phyloP scores from a whole-genome alignment of 2,113 vertebrate genomes.

The Elephas maximus region DNA sequence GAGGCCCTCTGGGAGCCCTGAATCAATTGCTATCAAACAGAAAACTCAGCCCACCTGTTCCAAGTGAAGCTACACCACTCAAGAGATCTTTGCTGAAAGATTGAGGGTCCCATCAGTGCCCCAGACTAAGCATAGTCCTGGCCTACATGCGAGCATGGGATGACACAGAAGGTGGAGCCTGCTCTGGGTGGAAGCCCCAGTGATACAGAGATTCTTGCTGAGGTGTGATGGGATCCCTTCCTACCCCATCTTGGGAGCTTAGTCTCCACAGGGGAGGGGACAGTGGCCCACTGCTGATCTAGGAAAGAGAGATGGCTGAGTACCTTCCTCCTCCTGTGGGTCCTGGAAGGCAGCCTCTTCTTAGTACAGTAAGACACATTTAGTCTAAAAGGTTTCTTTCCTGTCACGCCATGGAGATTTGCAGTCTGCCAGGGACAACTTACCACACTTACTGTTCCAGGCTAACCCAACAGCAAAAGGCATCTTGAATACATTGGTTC shows the following conservation, averaged over 20 bases:
- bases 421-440: no score
- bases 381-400: neutral
- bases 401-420: neutral
- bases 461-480: neutral
- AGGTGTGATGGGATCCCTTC: rapidly evolving
- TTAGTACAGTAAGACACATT: neutral
- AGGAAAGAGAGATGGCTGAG: neutral
- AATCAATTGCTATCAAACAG: neutral
- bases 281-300: neutral
- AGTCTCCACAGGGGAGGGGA: neutral
- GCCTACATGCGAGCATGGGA: rapidly evolving
- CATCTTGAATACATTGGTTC: neutral
- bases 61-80: neutral
- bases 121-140: neutral
- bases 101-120: neutral
- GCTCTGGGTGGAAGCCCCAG: no score
- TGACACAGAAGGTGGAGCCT: no score
- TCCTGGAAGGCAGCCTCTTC: neutral
- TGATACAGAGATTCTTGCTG: neutral
- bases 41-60: neutral
- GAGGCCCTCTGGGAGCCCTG: neutral
- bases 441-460: neutral
- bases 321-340: neutral
- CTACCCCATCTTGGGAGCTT: neutral
- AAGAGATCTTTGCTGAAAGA: neutral